Base-by-base conservation (phyloP, 2,797 vertebrate genomes). In the Varecia variegata region DNA sequence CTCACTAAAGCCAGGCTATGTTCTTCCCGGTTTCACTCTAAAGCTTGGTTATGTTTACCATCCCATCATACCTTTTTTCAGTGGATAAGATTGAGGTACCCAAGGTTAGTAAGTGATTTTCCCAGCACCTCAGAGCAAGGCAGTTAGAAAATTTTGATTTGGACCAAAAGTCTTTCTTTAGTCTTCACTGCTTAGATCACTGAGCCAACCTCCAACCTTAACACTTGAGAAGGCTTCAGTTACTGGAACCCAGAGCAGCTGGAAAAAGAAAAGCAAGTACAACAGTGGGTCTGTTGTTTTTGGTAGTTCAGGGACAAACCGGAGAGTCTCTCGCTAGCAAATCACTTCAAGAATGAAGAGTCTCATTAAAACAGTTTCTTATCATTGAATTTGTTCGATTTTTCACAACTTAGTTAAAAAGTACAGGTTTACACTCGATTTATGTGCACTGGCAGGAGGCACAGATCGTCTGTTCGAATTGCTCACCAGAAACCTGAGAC, bases 381-480 rank as follows among this genome's bases (percentile, higher is more conserved):
- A 85, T 94, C 83, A 82, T 35, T 83, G 15, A 85, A 10, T 86
- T 71, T 87, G 70, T 56, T 82, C 68, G 89, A 93, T 74, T 98
- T 93, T 94, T 86, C 35, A 93, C 58, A 85, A 97, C 98, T 96
- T 95, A 79, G 79, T 95, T 94, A 58, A 89, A 96, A 96, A 80
- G 73, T 82, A 90, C 62, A 83, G 65, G 90, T 97, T 98, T 97
- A 91, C 76, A 90, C 85, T 87, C 83, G 73, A 97, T 97, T 97
- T 97, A 97, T 98, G 97, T 97, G 70, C 91, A 83, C 87, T 97
- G 92, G 70, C 91, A 97, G 88, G 97, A 97, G 94, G 87, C 73
- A 97, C 87, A 40, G 89, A 82, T 83, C 74, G 82, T 60, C 94
- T 71, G 15, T 92, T 88, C 93, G 88, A 98, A 97, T 96, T 90